Conservation (phyloP, 2,113 vertebrate genomes). For the Paralichthys olivaceus region DNA sequence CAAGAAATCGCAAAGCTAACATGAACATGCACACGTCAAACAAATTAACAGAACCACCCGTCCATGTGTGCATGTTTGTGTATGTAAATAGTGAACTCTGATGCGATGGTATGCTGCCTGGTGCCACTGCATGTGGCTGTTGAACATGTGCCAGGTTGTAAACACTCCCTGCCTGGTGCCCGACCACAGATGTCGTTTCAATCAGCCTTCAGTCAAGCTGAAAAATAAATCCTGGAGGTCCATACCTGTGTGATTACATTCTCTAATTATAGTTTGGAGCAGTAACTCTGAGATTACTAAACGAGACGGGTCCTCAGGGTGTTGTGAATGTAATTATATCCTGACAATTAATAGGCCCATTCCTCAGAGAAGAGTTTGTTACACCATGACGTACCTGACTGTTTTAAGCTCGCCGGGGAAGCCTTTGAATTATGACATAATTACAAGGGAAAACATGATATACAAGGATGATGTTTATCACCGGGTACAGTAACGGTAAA, state of each 20-base stretch:
- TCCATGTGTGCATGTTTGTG: constrained; percentile 43
- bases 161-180: constrained; percentile 60
- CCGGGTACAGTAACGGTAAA: constrained; percentile 59
- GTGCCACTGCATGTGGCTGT: constrained; percentile 64
- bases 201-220: constrained; percentile 64
- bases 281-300: constrained; percentile 64
- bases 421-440: constrained; percentile 78
- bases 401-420: constrained; percentile 65
- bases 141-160: constrained; percentile 67
- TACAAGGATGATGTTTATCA: constrained; percentile 72
- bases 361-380: constrained; percentile 69
- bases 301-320: constrained; percentile 69
- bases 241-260: constrained; percentile 77
- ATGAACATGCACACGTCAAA: constrained; percentile 33
- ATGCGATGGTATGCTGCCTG: constrained; percentile 24
- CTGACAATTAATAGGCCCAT: constrained; percentile 73
- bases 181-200: constrained; percentile 67
- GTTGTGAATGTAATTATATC: constrained; percentile 78
- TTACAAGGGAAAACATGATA: constrained; percentile 78
- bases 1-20: constrained; percentile 35
- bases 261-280: constrained; percentile 75
- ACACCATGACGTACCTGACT: constrained; percentile 60
- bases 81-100: constrained; percentile 43
- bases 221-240: constrained; percentile 75
- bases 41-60: constrained; percentile 42